Conservation (phyloP, 2,797 vertebrate genomes). For the Enoplosus armatus region DNA sequence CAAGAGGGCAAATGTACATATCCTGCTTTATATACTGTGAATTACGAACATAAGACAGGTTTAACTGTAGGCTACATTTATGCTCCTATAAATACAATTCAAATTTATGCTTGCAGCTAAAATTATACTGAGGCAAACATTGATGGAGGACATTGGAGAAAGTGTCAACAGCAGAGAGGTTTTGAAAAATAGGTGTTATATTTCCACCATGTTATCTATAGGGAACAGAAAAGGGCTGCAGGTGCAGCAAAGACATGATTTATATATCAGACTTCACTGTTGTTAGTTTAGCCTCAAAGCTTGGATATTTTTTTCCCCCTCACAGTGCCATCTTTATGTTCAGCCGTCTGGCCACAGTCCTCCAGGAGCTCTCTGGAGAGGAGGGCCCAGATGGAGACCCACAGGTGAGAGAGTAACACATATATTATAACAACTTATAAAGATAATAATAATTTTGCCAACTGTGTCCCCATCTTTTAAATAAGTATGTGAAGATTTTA, state of each 20-base stretch:
- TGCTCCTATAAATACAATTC: not conserved
- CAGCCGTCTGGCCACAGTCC: slow-evolving; percentile 92
- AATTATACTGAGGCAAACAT: not conserved
- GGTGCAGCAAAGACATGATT: not conserved
- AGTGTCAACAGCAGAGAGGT: not conserved
- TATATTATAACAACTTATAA: not conserved
- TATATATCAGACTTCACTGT: not conserved
- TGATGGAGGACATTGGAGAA: not conserved
- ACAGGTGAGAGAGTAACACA: slow-evolving; percentile 81
- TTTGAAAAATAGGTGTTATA: not conserved
- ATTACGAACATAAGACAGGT: not conserved
- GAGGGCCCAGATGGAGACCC: slow-evolving; percentile 76
- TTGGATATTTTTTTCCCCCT: not conserved
- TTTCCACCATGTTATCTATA: not conserved
- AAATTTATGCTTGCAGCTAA: not conserved
- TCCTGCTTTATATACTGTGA: not conserved
- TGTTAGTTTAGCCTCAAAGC: slow-evolving; percentile 3
- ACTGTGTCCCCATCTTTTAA: not conserved
- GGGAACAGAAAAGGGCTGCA: not conserved
- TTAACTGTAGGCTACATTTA: not conserved
- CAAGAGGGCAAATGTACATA: slow-evolving; percentile 10
- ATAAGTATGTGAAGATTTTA: not conserved
- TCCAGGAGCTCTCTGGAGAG: slow-evolving; percentile 93
- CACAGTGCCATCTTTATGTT: slow-evolving; percentile 88
- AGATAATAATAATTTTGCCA: too few species aligned